Base-by-base conservation (phyloP, 1,140 invertebrate species). In the Pygmarrhopalites habei region DNA sequence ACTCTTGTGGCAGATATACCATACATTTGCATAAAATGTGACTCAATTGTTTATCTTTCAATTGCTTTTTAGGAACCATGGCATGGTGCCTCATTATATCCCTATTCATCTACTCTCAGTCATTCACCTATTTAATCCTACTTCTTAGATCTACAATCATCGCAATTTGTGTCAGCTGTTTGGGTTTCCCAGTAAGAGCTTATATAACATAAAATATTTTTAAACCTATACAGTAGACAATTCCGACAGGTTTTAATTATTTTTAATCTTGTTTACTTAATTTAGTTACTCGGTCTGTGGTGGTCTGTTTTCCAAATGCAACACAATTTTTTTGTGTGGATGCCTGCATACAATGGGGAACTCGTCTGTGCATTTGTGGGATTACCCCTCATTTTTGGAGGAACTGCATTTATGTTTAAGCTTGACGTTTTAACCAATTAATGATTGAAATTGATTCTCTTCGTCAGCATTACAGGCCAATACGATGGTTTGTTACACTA, bases 211-310 rank as follows among this genome's bases (percentile, higher is more conserved):
- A n/a, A n/a, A n/a, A n/a, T n/a, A n/a, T n/a, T n/a, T n/a, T n/a
- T n/a, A n/a, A n/a, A n/a, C n/a, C n/a, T n/a, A n/a, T n/a, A n/a
- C n/a, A n/a, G n/a, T n/a, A n/a, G n/a, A n/a, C n/a, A n/a, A n/a
- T n/a, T n/a, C n/a, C n/a, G n/a, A n/a, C n/a, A n/a, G n/a, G n/a
- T n/a, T n/a, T n/a, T n/a, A n/a, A n/a, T n/a, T n/a, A n/a, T n/a
- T n/a, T n/a, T n/a, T n/a, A n/a, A n/a, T 12, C 47, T 83, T 2
- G 76, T 79, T n/a, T n/a, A n/a, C n/a, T n/a, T n/a, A n/a, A n/a
- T n/a, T n/a, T n/a, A n/a, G n/a, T n/a, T n/a, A n/a, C n/a, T n/a
- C 2, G 80, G 79, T 2, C 77, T 83, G 56, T 83, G 80, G 80
- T 83, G 82, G 82, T 81, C 80, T n/a, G 72, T 83, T 55, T 81